A percentile compares a stretch with the other conserved stretches of the same genome.
Conservation (phyloP, 1,140 invertebrate species). For the Drosophila mojavensis region DNA sequence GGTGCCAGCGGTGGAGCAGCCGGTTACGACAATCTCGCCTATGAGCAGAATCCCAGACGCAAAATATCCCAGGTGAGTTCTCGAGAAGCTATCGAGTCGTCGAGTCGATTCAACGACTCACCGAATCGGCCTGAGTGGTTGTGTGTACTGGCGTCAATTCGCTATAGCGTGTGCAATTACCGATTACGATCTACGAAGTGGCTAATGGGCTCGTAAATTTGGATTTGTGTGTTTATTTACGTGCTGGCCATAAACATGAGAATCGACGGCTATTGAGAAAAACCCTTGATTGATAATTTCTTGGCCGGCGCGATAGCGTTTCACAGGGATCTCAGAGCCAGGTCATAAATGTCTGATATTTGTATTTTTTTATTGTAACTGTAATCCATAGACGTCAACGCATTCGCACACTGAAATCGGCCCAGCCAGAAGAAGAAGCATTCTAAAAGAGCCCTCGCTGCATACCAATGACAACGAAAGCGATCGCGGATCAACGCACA, state of each 20-base stretch:
- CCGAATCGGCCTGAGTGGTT: too few species aligned
- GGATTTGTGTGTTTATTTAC: conserved; percentile 42
- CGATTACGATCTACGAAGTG: conserved; percentile 36
- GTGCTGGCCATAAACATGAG: conserved; percentile 23
- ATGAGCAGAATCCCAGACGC: conserved; percentile 78
- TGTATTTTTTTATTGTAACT: conserved; percentile 19
- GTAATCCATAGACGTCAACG: conserved; percentile 61
- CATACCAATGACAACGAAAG: conserved; percentile 74
- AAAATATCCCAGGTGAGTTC: conserved; percentile 83
- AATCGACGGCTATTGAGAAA: conserved; percentile 1
- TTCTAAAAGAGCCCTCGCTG: conserved; percentile 85
- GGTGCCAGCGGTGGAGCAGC: conserved; percentile 38
- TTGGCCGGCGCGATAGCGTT: conserved; percentile 11
- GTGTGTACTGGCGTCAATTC: not conserved
- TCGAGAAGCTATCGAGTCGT: not conserved
- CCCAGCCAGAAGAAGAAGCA: conserved; percentile 87
- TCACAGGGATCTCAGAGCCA: conserved; percentile 19
- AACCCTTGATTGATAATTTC: conserved; percentile 26
- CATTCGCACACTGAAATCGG: conserved; percentile 79
- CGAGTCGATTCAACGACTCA: too few species aligned
- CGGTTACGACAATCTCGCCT: conserved; percentile 81
- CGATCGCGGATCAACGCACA: conserved; percentile 72
- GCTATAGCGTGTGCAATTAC: conserved; percentile 12
- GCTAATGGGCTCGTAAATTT: conserved; percentile 50
- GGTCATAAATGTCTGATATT: conserved; percentile 25